Evolutionary conservation across 2,888 invertebrate genomes (phyloP), one percentile per base, ranked within the genome.

Genomic region (Drosophila niveifrons): DNA sequence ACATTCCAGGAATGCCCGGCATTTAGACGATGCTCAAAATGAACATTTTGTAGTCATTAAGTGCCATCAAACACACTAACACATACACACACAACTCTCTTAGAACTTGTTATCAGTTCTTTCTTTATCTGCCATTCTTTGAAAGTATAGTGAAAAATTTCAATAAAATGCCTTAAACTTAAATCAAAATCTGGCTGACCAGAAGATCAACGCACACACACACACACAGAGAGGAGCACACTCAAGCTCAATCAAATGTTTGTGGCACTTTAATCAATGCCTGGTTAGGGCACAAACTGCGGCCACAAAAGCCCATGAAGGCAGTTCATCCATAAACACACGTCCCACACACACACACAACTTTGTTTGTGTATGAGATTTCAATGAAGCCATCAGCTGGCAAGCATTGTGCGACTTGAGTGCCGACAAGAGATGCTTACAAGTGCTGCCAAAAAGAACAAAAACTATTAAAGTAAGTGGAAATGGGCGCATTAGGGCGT

Each of bases 401-500:
- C 55, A 31, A n/a, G 52, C 62, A 47, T 62, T 63, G 68, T 55
- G 55, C 28, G 46, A 44, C 67, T 71, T 53, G 57, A 72, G 75
- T 51, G 64, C 63, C 56, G 41, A 61, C 62, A 57, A 75, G 70
- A 56, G 62, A 39, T 36, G 72, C 69, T 61, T 31, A 62, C 59
- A 80, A 82, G 82, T 68, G 80, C 72, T 57, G 62, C 44, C 73
- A 39, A 55, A 74, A 82, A 72, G 69, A 75, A 69, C 59, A 68
- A 76, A 83, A 76, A 86, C 88, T 86, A 88, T 86, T 82, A 83
- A 86, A 78, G 78, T 78, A 85, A 86, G 82, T 88, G 88, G 80
- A 88, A 83, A 78, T 86, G 86, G 86, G 78, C 82, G 84, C 80
- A 83, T 83, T 76, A 82, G 63, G 70, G 73, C 82, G 78, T 63